These are phyloP conservation scores for Platyscapa corneri DNA, from an alignment of 1,140 invertebrate genomes.

Conservation along the genomic window DNA sequence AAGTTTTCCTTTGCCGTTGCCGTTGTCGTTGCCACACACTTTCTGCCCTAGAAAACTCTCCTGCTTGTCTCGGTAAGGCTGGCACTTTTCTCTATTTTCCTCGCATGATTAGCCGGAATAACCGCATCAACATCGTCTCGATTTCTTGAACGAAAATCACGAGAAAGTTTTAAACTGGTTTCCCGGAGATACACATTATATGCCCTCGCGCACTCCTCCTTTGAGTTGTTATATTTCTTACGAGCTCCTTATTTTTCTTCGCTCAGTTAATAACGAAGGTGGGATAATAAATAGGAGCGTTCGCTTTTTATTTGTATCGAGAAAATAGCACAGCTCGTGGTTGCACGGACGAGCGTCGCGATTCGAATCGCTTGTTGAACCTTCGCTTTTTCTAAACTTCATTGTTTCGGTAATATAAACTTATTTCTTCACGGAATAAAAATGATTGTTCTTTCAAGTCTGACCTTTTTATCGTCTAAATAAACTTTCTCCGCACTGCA, in stretches of 20 bases:
- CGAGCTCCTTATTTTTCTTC: conserved; percentile 1
- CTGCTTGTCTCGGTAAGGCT: neutral
- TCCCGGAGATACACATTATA: neutral
- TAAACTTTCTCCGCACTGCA: too few relatives aligned
- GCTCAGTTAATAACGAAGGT: conserved; percentile 2
- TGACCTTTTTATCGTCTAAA: too few relatives aligned
- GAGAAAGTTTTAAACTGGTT: conserved; percentile 43
- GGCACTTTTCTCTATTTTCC: conserved; percentile 16
- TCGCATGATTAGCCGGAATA: conserved; percentile 38
- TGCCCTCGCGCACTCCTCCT: neutral
- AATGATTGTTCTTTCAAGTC: too few relatives aligned
- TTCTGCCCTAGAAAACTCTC: conserved; percentile 39
- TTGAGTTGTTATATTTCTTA: neutral
- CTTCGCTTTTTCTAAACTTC: too few relatives aligned
- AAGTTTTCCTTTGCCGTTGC: neutral
- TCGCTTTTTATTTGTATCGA: too few relatives aligned
- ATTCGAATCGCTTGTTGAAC: too few relatives aligned
- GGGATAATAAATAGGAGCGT: neutral
- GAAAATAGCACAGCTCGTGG: too few relatives aligned
- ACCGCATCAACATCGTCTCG: conserved; percentile 6
- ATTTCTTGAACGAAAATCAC: conserved; percentile 39
- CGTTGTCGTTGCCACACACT: neutral
- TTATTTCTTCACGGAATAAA: too few relatives aligned
- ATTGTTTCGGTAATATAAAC: too few relatives aligned
- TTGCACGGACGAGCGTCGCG: too few relatives aligned